Evolutionary conservation across 1,140 invertebrate genomes (phyloP), one percentile per base, ranked within the genome.

Genomic region (Eulimnadia texana): DNA sequence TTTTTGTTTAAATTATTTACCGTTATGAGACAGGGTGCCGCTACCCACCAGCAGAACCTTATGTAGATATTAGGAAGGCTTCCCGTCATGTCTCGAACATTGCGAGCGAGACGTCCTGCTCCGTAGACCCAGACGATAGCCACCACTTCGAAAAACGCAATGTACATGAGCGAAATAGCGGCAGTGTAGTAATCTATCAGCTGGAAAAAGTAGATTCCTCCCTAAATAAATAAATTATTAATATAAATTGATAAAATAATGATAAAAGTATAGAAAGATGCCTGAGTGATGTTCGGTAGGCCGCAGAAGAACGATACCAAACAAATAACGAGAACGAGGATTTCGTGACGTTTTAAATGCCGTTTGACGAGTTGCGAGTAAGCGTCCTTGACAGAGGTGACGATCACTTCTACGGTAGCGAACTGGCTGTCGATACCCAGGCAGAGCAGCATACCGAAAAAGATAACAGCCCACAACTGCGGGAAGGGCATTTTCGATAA

Each of bases 181-280:
- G 90, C 89, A 3, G 90, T 85, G 71, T 93, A 95, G 71, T 91
- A 90, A 70, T 95, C 91, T 69, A 94, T 86, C 29, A 94, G 73
- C 79, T 92, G 88, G 72, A 95, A 94, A 68, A 89, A 88, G 68
- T 90, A 94, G 66, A 93, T 92, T 64, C 91, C 92, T 64, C 90
- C 90, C 84, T 88, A 71, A 60, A 73, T 73, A 63, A 53, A 58
- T 55, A 27, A 53, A 59, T 6, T 23, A 59, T n/a, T 50, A n/a
- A 49, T 6, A 22, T 19, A 20, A 50, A 59, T 10, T 50, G 24
- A 50, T 22, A 10, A 33, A n/a, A 50, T 16, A 63, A 25, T 3
- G 0, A 13, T 25, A 9, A 58, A 20, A 58, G 64, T n/a, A 25
- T 33, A 19, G 16, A 61, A 20, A 67, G 65, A 69, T 73, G 85